phyloP scores from a whole-genome alignment of 2,888 invertebrate species.

The Nephrotoma flavescens region DNA sequence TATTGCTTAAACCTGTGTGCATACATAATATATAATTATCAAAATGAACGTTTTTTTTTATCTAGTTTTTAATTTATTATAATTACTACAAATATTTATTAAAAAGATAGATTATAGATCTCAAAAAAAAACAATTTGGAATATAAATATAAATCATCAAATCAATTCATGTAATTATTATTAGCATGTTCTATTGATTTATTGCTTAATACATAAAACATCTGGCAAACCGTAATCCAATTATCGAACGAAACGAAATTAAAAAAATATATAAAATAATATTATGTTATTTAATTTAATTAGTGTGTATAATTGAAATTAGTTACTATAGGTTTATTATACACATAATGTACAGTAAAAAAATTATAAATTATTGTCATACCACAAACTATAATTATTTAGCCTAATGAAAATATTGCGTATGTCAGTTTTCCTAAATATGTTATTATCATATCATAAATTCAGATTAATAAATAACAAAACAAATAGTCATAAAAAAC shows the following conservation, averaged over 20 bases:
- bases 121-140: not conserved
- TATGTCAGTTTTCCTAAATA: not conserved
- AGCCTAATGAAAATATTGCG: not conserved
- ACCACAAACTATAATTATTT: not conserved
- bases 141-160: not conserved
- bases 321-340: not conserved
- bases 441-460: not conserved
- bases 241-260: not conserved
- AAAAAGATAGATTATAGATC: not conserved
- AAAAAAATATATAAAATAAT: not conserved
- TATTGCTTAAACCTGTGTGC: not conserved
- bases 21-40: not conserved
- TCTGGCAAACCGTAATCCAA: not conserved
- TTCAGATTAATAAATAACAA: not conserved
- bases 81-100: not conserved
- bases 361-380: not conserved
- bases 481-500: not conserved
- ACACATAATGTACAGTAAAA: not conserved
- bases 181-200: not conserved
- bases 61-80: not conserved
- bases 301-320: not conserved
- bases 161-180: not conserved
- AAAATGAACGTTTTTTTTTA: not conserved
- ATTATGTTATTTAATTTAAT: not conserved
- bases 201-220: not conserved